A percentile compares a stretch with the other conserved stretches of the same genome.
phyloP scores from a whole-genome alignment of 2,113 vertebrate genomes.

The Callochromis pleurospilus region DNA sequence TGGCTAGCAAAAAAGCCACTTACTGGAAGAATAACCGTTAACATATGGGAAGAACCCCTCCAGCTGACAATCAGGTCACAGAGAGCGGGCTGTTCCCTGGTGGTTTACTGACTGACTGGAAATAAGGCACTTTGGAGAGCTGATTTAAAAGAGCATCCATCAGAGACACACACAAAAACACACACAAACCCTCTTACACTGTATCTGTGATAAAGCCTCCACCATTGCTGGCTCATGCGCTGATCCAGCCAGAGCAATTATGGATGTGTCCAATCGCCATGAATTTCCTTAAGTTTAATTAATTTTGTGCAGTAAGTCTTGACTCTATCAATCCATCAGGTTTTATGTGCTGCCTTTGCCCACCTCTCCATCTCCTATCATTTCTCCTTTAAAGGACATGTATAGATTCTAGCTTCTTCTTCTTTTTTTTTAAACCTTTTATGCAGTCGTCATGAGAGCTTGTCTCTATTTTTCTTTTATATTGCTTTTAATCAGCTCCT shows the following conservation, averaged over 20 bases:
- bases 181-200: not conserved
- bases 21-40: not conserved
- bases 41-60: not conserved
- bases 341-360: slow-evolving; percentile 41
- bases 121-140: slow-evolving; percentile 3
- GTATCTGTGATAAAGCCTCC: not conserved
- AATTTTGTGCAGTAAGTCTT: slow-evolving; percentile 31
- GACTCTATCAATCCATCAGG: slow-evolving; percentile 36
- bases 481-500: not conserved
- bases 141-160: slow-evolving; percentile 4
- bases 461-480: not conserved
- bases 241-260: slow-evolving; percentile 13
- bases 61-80: not conserved
- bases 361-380: slow-evolving; percentile 13
- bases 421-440: not conserved
- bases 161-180: not conserved
- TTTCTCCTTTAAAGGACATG: slow-evolving; percentile 20
- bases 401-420: slow-evolving; percentile 34
- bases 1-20: not conserved
- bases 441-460: not conserved
- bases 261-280: slow-evolving; percentile 44
- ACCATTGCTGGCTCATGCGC: not conserved
- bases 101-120: slow-evolving; percentile 8
- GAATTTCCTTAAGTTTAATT: slow-evolving; percentile 54
- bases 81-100: not conserved